phyloP scores from a whole-genome alignment of 2,888 invertebrate genomes.

The Sipha maydis region DNA sequence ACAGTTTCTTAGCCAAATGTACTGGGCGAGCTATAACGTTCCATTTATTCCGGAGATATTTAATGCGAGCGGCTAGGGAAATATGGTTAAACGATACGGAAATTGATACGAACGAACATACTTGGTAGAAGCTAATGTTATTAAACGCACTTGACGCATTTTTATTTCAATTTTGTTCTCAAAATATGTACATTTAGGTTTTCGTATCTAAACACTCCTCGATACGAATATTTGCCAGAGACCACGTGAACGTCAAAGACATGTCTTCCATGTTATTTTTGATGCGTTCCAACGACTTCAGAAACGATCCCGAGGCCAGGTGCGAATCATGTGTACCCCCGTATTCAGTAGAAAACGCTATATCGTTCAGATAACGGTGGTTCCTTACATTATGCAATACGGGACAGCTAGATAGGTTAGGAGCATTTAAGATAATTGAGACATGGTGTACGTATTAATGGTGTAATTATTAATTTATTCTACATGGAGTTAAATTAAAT shows the following conservation, averaged over 20 bases:
- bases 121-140: neutral
- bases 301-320: slow-evolving; percentile 74
- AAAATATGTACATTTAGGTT: slow-evolving; percentile 68
- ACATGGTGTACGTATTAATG: no score
- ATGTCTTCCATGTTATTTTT: slow-evolving; percentile 72
- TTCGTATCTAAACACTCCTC: slow-evolving; percentile 74
- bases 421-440: neutral
- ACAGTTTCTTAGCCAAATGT: slow-evolving; percentile 73
- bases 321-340: slow-evolving; percentile 76
- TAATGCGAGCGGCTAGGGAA: slow-evolving; percentile 73
- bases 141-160: neutral
- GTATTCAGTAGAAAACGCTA: slow-evolving; percentile 78
- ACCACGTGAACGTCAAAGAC: slow-evolving; percentile 72
- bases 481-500: no score
- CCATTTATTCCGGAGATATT: slow-evolving; percentile 73
- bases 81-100: slow-evolving; percentile 70
- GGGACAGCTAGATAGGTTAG: neutral
- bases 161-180: neutral
- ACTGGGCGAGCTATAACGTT: slow-evolving; percentile 78
- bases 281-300: slow-evolving; percentile 78
- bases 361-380: slow-evolving; percentile 70
- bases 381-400: neutral
- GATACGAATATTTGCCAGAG: slow-evolving; percentile 74
- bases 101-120: slow-evolving; percentile 67
- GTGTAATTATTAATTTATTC: no score